Evolutionary conservation across 2,797 vertebrate species (phyloP).

Genomic region (Dryobates pubescens): DNA sequence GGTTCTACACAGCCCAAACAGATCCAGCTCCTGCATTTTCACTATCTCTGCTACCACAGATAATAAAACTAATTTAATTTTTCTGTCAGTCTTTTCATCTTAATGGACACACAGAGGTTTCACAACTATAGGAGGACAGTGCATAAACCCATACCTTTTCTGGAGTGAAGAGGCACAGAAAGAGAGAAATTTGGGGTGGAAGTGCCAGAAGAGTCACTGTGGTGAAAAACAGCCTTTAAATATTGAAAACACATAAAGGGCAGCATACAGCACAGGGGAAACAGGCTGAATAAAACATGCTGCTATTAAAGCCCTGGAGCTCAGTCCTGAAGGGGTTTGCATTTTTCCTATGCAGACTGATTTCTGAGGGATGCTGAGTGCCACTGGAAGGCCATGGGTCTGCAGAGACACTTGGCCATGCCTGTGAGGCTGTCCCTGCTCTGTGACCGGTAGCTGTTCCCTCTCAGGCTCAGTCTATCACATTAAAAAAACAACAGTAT

Average conservation of each 20-base stretch:
- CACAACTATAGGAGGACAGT: neutral
- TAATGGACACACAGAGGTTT: constrained; percentile 9
- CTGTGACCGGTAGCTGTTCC: constrained; percentile 37
- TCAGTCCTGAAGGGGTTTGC: constrained; percentile 7
- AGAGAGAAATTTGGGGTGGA: neutral
- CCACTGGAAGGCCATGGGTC: neutral
- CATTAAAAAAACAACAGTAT: constrained; percentile 21
- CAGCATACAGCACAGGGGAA: neutral
- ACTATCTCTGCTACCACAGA: neutral
- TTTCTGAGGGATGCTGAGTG: neutral
- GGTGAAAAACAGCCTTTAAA: constrained; percentile 31
- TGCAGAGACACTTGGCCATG: neutral
- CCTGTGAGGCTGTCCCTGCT: neutral
- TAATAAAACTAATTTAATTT: constrained; percentile 1
- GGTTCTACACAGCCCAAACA: neutral
- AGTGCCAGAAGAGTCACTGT: constrained; percentile 1
- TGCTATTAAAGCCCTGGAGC: constrained; percentile 5
- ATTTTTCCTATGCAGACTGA: neutral
- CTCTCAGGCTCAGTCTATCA: constrained; percentile 61
- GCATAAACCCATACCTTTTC: neutral
- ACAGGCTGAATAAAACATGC: constrained; percentile 43
- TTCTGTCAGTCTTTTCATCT: constrained; percentile 12
- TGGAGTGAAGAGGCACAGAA: neutral
- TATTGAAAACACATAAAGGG: constrained; percentile 25
- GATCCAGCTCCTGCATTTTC: neutral